phyloP scores from a whole-genome alignment of 2,797 vertebrate genomes.

The Myripristis murdjan region DNA sequence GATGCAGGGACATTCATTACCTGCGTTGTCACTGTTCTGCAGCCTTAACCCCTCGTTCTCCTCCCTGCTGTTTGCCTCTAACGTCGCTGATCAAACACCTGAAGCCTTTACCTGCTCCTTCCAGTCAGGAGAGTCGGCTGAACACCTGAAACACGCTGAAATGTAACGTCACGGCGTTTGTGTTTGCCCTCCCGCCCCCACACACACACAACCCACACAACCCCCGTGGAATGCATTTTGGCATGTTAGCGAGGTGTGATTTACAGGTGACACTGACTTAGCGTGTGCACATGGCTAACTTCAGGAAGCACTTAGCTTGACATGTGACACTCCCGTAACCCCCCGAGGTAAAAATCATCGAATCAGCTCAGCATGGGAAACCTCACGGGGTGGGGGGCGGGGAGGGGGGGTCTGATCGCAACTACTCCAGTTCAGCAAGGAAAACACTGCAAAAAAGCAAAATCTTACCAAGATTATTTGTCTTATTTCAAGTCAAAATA shows the following conservation, averaged over 20 bases:
- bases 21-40: not conserved
- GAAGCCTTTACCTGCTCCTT: not conserved
- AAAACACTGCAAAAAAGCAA: no score
- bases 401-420: no score
- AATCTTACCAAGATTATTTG: no score
- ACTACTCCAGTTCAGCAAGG: no score
- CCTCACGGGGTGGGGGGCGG: no score
- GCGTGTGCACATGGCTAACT: constrained; percentile 61
- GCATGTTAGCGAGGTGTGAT: constrained; percentile 53
- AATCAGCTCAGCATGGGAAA: constrained; percentile 20
- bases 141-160: not conserved
- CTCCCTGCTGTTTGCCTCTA: not conserved
- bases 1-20: not conserved
- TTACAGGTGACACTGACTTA: constrained; percentile 64
- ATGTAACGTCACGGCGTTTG: not conserved
- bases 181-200: constrained; percentile 9
- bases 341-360: constrained; percentile 42
- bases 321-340: constrained; percentile 63
- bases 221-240: constrained; percentile 48
- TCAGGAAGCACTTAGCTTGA: constrained; percentile 73
- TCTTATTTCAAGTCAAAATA: no score
- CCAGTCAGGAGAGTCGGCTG: not conserved
- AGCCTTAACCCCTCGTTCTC: not conserved
- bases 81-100: not conserved
- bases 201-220: no score